phyloP scores from a whole-genome alignment of 2,797 vertebrate genomes.

The Vultur gryphus region DNA sequence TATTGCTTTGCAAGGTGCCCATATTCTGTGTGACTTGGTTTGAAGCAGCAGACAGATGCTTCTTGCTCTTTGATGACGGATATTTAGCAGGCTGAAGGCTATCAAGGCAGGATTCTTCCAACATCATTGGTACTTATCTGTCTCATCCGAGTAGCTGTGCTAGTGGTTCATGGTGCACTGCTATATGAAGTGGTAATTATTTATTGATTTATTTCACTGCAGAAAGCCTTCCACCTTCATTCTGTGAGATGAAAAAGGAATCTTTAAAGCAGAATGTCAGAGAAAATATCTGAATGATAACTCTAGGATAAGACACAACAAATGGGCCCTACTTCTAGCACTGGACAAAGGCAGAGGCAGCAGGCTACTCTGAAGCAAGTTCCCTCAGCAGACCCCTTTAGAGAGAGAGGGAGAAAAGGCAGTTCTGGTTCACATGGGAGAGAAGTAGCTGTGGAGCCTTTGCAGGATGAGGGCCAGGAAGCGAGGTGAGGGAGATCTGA shows the following conservation, averaged over 20 bases:
- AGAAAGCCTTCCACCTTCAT: background rate
- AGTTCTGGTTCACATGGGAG: background rate
- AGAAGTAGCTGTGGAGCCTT: background rate
- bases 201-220: slow-evolving; percentile 40
- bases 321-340: background rate
- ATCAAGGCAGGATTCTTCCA: slow-evolving; percentile 3
- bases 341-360: background rate
- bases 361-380: background rate
- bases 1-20: background rate
- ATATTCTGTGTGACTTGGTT: background rate
- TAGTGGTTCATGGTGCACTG: background rate
- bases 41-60: background rate
- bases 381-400: background rate
- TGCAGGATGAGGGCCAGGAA: background rate
- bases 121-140: background rate
- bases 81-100: background rate
- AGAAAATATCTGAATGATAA: background rate
- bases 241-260: background rate
- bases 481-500: background rate
- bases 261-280: background rate
- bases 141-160: background rate
- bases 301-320: background rate
- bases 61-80: slow-evolving; percentile 5
- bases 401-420: background rate
- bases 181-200: background rate